Evolutionary conservation across 2,113 vertebrate species (phyloP).

Genomic region (Catharus fuscescens): DNA sequence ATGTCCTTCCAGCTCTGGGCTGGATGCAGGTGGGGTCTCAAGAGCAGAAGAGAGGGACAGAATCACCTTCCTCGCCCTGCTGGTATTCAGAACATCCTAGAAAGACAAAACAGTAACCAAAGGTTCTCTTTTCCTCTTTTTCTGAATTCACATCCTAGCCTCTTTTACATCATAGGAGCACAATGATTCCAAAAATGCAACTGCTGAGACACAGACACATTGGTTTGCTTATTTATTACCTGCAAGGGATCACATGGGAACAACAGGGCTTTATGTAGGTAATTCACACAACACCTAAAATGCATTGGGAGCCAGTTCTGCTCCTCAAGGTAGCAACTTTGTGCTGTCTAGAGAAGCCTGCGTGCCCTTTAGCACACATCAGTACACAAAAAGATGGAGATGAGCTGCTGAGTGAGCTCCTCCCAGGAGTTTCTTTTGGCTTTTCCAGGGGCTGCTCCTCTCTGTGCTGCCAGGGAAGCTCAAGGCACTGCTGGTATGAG

Average conservation of each 20-base stretch:
- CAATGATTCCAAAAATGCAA: background rate
- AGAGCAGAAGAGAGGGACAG: background rate
- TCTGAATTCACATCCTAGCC: background rate
- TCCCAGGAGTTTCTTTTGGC: background rate
- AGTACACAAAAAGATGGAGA: background rate
- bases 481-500: background rate
- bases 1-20: background rate
- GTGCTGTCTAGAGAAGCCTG: background rate
- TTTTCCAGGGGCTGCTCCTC: background rate
- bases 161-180: background rate
- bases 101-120: background rate
- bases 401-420: background rate
- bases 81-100: background rate
- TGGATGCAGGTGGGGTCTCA: background rate
- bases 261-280: background rate
- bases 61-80: background rate
- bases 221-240: background rate
- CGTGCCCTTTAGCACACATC: background rate
- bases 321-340: background rate
- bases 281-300: background rate
- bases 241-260: background rate
- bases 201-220: background rate
- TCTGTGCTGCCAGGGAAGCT: background rate
- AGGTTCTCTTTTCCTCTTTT: background rate
- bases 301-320: background rate